These are phyloP conservation scores for Penaeus indicus DNA, from an alignment of 1,140 invertebrate species.

Conservation along the genomic window DNA sequence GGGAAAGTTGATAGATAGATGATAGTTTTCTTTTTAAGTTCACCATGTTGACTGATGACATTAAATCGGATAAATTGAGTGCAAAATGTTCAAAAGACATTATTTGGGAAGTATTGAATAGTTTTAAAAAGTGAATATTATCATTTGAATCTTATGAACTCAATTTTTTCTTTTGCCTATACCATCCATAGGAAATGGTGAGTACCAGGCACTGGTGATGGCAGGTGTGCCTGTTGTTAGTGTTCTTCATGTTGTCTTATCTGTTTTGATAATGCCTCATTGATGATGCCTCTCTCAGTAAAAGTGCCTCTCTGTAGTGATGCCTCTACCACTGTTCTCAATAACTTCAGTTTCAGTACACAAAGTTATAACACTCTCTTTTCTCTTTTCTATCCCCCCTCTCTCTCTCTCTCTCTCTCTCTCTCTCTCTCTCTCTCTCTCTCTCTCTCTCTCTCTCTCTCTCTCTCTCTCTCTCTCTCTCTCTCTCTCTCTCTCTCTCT, in stretches of 20 bases:
- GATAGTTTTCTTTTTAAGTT: no score
- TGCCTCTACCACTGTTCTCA: not conserved
- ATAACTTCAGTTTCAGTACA: constrained; percentile 8
- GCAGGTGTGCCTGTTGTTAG: constrained; percentile 2
- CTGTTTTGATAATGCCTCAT: constrained; percentile 4
- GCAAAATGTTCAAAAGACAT: not conserved
- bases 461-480: not conserved
- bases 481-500: no score
- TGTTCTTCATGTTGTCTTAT: not conserved
- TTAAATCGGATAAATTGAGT: not conserved
- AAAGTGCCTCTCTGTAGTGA: not conserved
- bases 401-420: constrained; percentile 27
- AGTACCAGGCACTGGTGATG: constrained; percentile 36
- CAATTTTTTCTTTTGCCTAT: constrained; percentile 35
- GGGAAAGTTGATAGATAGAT: no score
- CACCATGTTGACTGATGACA: no score
- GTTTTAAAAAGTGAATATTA: not conserved
- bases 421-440: constrained; percentile 44
- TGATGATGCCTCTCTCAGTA: not conserved
- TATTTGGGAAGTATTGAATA: not conserved
- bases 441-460: constrained; percentile 15
- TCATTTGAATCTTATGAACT: constrained; percentile 27
- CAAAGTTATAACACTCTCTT: not conserved
- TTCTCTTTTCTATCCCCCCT: not conserved
- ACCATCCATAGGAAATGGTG: constrained; percentile 57